Evolutionary conservation across 2,797 vertebrate genomes (phyloP), one percentile per base, ranked within the genome.

Genomic region (Steatocranus sp.): DNA sequence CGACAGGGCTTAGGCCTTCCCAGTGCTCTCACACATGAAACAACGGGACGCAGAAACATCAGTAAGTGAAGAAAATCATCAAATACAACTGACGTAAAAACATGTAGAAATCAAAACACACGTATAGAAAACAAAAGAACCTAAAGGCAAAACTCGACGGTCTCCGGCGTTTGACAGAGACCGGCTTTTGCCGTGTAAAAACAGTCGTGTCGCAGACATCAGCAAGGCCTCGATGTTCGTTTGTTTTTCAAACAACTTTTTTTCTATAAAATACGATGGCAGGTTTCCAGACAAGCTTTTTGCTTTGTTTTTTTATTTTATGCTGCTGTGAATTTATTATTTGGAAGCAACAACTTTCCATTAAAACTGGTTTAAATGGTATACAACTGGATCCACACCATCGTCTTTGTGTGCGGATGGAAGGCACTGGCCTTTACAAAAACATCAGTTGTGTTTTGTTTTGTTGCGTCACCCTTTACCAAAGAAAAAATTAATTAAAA

Each of bases 141-240:
- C 53, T 41, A 56, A 90, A 90, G 82, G 88, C 86, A 87, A 92
- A 89, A 51, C 80, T 77, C 23, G 78, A 75, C 23, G 51, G 68
- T 82, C 77, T 87, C 68, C 14, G n/a, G 10, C 8, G 5, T 36
- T 79, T 76, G 82, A 27, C 41, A 53, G 36, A 82, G 77, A 84
- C 50, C 1, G 50, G 20, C 46, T 34, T 68, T 70, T 48, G 78
- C 78, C 78, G 5, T 36, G 34, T 74, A 85, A 82, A 84, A 90
- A 84, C 83, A 83, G 82, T 81, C 70, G 11, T 51, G 41, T 87
- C 73, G 74, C 87, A 87, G 82, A 90, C 58, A 84, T 82, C 80
- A 81, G 83, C 80, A 93, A 94, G 92, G 92, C 93, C 92, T 91
- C 88, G 5, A 73, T 58, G 70, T 61, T 86, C 17, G 8, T 38